Conservation (phyloP, 2,113 vertebrate species). For the Pelmatolapia mariae region DNA sequence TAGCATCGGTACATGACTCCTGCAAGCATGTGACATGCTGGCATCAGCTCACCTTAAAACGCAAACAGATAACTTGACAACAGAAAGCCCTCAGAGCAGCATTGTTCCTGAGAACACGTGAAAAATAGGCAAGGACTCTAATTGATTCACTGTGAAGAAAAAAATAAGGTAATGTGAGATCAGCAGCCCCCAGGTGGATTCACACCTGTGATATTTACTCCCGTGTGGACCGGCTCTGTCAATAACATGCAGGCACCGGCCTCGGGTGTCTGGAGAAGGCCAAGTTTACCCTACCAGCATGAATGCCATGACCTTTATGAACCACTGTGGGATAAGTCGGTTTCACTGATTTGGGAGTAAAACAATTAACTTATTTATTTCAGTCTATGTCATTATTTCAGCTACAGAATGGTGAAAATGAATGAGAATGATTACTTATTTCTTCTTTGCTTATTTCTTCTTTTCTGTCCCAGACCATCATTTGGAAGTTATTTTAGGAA, state of each 20-base stretch:
- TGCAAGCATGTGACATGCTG: rapidly evolving
- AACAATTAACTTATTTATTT: neutral
- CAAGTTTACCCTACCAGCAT: neutral
- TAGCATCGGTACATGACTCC: neutral
- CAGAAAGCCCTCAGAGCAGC: neutral
- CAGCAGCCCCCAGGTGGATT: slow-evolving; percentile 23
- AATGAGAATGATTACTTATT: neutral
- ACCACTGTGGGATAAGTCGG: neutral
- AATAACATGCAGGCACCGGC: slow-evolving; percentile 31
- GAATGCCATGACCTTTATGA: neutral
- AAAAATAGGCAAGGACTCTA: neutral
- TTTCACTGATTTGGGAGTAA: neutral
- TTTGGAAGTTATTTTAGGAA: neutral
- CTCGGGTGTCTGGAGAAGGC: neutral
- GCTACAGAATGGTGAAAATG: neutral
- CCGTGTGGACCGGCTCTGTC: slow-evolving; percentile 1
- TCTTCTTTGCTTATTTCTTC: neutral
- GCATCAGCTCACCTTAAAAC: neutral
- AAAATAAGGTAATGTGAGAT: neutral
- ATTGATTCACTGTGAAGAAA: neutral
- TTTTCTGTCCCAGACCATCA: neutral
- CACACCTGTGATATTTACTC: slow-evolving; percentile 48
- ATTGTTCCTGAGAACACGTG: neutral
- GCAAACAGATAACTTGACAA: neutral
- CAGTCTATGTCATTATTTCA: neutral